Conservation (phyloP, 2,113 vertebrate genomes). For the Mandrillus leucophaeus region DNA sequence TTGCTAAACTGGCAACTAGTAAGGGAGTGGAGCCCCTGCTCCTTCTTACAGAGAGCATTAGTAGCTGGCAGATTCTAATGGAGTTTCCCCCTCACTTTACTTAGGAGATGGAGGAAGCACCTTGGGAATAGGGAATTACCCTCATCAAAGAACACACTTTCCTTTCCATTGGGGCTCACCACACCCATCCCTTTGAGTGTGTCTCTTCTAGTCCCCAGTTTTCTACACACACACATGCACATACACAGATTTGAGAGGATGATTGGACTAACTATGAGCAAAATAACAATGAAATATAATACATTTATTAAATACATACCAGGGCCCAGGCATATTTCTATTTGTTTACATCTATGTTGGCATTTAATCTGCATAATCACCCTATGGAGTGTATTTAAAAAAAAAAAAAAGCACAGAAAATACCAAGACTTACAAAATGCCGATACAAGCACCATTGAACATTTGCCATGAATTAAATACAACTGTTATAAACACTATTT, state of each 20-base stretch:
- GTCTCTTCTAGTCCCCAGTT: not conserved
- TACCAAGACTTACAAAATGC: not conserved
- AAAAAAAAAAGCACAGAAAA: not conserved
- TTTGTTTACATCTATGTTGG: not conserved
- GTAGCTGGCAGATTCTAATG: not conserved
- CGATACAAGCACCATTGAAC: accelerated
- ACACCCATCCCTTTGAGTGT: not conserved
- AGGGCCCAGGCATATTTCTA: not conserved
- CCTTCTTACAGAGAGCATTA: not conserved
- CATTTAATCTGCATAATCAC: not conserved
- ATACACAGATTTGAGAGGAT: no score
- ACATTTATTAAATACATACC: not conserved
- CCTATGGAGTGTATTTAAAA: not conserved
- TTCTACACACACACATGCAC: not conserved
- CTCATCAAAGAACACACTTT: not conserved
- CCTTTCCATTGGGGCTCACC: not conserved
- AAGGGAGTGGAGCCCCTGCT: not conserved
- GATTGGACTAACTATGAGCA: not conserved
- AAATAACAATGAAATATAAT: not conserved
- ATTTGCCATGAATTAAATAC: not conserved
- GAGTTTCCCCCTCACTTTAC: not conserved
- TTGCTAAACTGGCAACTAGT: not conserved
- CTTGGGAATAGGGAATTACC: not conserved
- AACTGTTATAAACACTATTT: not conserved
- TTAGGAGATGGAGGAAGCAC: not conserved